Base-by-base conservation (phyloP, 2,797 vertebrate species). In the Poecilia wingei region DNA sequence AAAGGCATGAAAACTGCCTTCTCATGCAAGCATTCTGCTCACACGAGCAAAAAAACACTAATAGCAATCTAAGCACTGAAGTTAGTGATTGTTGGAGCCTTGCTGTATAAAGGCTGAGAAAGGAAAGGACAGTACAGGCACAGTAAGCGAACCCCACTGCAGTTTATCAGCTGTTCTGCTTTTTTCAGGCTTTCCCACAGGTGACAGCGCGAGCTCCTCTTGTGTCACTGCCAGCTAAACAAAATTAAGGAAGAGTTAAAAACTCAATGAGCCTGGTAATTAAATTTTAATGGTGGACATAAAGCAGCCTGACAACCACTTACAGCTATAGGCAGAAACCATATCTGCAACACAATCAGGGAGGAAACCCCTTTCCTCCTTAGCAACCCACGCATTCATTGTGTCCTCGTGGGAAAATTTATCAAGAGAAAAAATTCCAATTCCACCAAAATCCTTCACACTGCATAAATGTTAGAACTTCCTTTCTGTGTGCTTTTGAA, bases 251-350 rank as follows among this genome's bases (percentile, higher is more conserved):
- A 88, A 85, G 82, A 92, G 93, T 94, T 93, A 92, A 93, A 93
- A 94, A 91, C 88, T 86, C 90, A 95, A 94, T 94, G 93, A 93
- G 86, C 86, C 94, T 78, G 85, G 91, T 94, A 95, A 95, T 94
- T 93, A 93, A 93, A 95, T 90, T 94, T 91, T 94, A 94, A 95
- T 90, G 80, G 85, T 78, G 76, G 83, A 87, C 82, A 93, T 95
- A 93, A 94, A 94, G 89, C 78, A 93, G 78, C 81, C 74, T 75
- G 86, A 90, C 84, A 87, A 74, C 83, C 82, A 86, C 82, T 92
- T 83, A 91, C 93, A 88, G 82, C 89, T 89, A 86, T 78, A 87
- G 82, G 84, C 75, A 84, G 82, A 74, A 79, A 71, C 83, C 74
- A 80, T 80, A 84, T 82, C 76, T 84, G 78, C 64, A 75, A 77